Percentiles rank a stretch among this genome's conserved stretches.
Conservation (phyloP, 92 coral and sea anemone genomes). For the Parazoanthus swiftii region DNA sequence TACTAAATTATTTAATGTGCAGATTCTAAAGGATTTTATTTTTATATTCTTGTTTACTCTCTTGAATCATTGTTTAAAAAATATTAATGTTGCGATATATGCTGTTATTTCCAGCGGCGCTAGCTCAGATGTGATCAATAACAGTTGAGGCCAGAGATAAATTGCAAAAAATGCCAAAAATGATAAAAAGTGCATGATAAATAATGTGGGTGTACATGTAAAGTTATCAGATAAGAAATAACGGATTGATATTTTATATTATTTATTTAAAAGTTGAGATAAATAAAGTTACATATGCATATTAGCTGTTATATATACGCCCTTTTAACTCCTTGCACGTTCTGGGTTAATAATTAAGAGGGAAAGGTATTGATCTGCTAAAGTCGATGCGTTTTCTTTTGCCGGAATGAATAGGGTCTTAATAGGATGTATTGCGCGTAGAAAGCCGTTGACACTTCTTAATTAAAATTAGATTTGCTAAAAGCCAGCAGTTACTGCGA, state of each 20-base stretch:
- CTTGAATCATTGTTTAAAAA: slow-evolving; percentile 21
- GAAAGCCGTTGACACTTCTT: not conserved
- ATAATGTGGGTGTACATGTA: slow-evolving; percentile 24
- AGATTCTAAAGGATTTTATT: slow-evolving; percentile 32
- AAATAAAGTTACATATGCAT: slow-evolving; percentile 9
- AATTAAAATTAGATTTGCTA: not conserved
- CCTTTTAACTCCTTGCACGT: not conserved
- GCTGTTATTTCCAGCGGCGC: not conserved
- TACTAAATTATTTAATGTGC: slow-evolving; percentile 33
- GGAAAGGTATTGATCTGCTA: too few relatives aligned
- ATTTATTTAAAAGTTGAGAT: slow-evolving; percentile 57
- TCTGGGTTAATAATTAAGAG: not conserved
- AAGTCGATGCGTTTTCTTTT: not conserved
- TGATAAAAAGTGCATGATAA: not conserved
- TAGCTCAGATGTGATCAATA: not conserved
- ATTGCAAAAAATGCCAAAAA: not conserved
- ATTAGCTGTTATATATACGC: not conserved
- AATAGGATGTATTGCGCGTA: not conserved
- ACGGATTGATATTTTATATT: slow-evolving; percentile 64
- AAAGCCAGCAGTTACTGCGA: not conserved
- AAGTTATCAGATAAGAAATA: slow-evolving; percentile 50
- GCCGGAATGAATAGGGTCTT: not conserved
- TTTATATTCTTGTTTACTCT: slow-evolving; percentile 31
- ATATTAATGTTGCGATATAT: not conserved
- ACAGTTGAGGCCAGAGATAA: not conserved